Evolutionary conservation across 2,888 invertebrate genomes (phyloP).

Genomic region (Lissocephala sabroskyi): DNA sequence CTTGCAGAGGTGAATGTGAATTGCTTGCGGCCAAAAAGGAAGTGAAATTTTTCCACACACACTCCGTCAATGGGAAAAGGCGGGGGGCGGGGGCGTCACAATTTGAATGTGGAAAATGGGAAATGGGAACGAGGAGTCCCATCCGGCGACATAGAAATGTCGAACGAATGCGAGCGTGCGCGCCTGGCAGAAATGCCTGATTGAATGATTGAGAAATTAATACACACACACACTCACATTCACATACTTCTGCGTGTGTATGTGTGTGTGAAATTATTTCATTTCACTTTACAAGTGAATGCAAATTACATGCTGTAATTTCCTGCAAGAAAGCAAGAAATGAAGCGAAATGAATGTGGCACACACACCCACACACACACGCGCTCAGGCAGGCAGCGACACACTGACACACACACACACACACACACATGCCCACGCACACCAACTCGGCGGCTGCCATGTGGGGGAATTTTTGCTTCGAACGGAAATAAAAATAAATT

Average conservation of each 20-base stretch:
- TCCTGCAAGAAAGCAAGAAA: constrained; percentile 62
- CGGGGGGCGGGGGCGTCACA: too few species aligned
- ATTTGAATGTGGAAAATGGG: too few species aligned
- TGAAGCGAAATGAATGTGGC: constrained; percentile 39
- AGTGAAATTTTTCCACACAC: constrained; percentile 58
- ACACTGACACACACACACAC: neutral
- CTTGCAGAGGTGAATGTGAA: neutral
- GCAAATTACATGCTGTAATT: constrained; percentile 62
- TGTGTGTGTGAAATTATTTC: constrained; percentile 47
- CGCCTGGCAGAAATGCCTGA: constrained; percentile 55
- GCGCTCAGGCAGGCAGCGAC: constrained; percentile 1
- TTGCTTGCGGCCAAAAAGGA: constrained; percentile 34
- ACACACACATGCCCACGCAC: neutral
- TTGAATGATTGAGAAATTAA: constrained; percentile 61
- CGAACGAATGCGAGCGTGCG: neutral
- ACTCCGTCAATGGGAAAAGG: too few species aligned
- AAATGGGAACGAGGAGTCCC: neutral
- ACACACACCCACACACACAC: neutral
- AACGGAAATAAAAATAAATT: constrained; percentile 58
- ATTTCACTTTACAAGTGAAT: constrained; percentile 63
- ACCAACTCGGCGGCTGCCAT: too few species aligned
- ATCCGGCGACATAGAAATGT: neutral
- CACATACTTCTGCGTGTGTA: neutral
- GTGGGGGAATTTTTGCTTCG: constrained; percentile 44
- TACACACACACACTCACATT: constrained; percentile 28